Evolutionary conservation across 2,797 vertebrate species (phyloP), one percentile per base, ranked within the genome.

Genomic region (Nyctalus aviator): DNA sequence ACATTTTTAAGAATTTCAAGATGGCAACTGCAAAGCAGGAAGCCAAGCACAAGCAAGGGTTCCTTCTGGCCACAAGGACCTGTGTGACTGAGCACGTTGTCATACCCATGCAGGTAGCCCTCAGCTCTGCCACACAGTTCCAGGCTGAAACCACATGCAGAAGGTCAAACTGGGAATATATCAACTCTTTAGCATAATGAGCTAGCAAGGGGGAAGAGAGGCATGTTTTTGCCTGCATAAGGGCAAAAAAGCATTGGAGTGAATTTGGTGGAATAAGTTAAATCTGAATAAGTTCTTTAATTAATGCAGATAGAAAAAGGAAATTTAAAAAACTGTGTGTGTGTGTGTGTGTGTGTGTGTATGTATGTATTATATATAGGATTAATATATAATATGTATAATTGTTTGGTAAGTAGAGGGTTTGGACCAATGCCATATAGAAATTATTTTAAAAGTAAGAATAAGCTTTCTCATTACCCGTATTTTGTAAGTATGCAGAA

Each of bases 401-500:
- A 88, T 83, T 53, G 79, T 94, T 90, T 94, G 48, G 79, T 86
- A 79, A 87, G 44, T 41, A 85, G 88, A 95, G 50, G 17, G 12
- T 90, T 94, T 95, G 77, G 84, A 81, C 68, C 41, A 62, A 69
- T 78, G 94, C 83, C 89, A 37, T 68, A n/a, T 55, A 48, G 35
- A 89, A 83, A 50, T 46, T 78, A 46, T 91, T 94, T 95, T 93
- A 71, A 91, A 86, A 82, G 77, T 93, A 78, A 77, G 62, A 94
- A 89, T 92, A 83, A 94, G 85, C 73, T 82, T 6, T 85, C 72
- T 96, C 89, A 87, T 92, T 90, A 93, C 59, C 72, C 66, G 59
- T 66, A 53, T 79, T 91, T 89, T 90, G 59, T 95, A 89, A 93
- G 96, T 77, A 90, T 77, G 66, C 83, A 95, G 64, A 90, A 96